A percentile compares a stretch with the other conserved stretches of the same genome.
Evolutionary conservation across 2,888 invertebrate species (phyloP).

Genomic region (Agrotis exclamationis): DNA sequence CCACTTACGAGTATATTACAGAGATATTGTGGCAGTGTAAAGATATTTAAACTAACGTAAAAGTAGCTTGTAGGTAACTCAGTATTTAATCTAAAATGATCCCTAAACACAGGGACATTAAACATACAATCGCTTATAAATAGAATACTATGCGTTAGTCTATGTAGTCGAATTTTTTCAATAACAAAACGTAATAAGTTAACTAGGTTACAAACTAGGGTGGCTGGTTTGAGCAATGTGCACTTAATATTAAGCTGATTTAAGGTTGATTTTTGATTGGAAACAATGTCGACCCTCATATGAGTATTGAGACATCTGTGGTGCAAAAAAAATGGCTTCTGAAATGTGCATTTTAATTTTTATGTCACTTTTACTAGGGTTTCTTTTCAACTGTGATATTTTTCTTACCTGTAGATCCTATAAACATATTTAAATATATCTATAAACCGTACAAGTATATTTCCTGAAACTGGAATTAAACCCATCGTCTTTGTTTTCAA

Average conservation of each 20-base stretch:
- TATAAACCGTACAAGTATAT: background rate
- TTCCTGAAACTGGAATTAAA: background rate
- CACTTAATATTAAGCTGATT: constrained; percentile 17
- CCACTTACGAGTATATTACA: constrained; percentile 82
- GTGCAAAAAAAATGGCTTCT: too few species aligned
- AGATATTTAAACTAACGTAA: constrained; percentile 67
- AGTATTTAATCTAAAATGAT: constrained; percentile 67
- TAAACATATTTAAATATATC: constrained; percentile 7
- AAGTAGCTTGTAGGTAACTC: constrained; percentile 83
- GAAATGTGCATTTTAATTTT: too few species aligned
- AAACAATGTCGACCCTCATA: too few species aligned
- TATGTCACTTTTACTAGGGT: too few species aligned
- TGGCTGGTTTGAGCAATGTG: constrained; percentile 38
- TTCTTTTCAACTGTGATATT: background rate
- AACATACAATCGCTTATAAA: constrained; percentile 63
- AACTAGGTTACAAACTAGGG: constrained; percentile 66
- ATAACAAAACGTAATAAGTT: constrained; percentile 77
- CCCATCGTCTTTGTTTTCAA: background rate
- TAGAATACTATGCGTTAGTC: constrained; percentile 69
- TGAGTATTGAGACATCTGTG: too few species aligned
- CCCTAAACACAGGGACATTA: constrained; percentile 69
- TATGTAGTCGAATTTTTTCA: constrained; percentile 65
- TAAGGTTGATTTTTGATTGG: too few species aligned
- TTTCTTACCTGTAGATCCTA: background rate
- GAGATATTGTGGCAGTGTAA: constrained; percentile 80